phyloP scores from a whole-genome alignment of 2,888 invertebrate genomes.

The Nomada ferruginata region DNA sequence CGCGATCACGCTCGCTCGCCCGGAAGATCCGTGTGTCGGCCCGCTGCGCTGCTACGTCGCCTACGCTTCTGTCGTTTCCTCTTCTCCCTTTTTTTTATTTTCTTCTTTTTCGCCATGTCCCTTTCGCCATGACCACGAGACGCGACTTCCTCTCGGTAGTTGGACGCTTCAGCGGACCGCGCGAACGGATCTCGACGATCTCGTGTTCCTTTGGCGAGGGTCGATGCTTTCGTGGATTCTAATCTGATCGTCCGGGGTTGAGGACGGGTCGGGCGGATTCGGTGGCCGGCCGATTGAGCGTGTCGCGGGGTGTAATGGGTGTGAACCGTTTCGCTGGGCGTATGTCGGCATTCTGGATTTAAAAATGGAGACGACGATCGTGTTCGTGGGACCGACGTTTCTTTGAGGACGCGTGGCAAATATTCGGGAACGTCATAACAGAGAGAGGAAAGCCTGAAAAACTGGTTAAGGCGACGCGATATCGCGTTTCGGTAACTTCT shows the following conservation, averaged over 20 bases:
- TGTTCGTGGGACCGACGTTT: too few species aligned
- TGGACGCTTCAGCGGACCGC: constrained; percentile 1
- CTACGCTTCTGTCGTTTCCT: constrained; percentile 34
- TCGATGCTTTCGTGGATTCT: neutral
- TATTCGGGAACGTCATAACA: neutral
- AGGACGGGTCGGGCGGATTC: neutral
- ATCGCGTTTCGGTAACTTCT: constrained; percentile 47
- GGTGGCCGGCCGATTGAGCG: constrained; percentile 3
- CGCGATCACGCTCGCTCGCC: constrained; percentile 58
- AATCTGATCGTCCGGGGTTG: neutral
- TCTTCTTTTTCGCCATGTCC: neutral
- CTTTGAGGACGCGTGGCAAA: too few species aligned
- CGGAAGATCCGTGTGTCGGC: constrained; percentile 59
- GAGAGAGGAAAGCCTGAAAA: constrained; percentile 46
- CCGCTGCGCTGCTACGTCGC: constrained; percentile 27
- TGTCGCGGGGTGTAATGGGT: neutral
- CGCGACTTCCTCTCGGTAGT: constrained; percentile 17
- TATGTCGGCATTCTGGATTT: too few species aligned
- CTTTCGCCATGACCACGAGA: neutral
- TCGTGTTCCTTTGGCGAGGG: constrained; percentile 17
- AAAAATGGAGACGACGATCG: too few species aligned
- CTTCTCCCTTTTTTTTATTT: neutral
- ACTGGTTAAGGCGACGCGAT: constrained; percentile 46
- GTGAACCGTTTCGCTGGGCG: too few species aligned
- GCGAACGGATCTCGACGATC: constrained; percentile 12